Evolutionary conservation across 2,888 invertebrate species (phyloP), one percentile per base, ranked within the genome.

Genomic region (Timema cristinae): DNA sequence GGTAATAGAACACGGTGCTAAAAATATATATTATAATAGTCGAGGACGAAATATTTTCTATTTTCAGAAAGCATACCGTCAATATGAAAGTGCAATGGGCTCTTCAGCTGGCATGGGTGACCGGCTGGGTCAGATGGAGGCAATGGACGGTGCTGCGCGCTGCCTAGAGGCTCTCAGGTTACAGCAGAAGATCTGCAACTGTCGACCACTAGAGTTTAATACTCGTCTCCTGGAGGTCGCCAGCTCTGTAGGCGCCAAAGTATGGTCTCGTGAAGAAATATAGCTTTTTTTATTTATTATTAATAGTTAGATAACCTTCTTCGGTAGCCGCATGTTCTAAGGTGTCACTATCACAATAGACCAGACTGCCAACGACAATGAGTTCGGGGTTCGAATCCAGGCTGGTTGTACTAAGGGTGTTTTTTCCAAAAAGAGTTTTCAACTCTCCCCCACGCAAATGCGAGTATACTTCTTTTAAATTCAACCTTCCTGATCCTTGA

Each of bases 1-100:
- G 32, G 32, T 32, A 32, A 32, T 32, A 32, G 4, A 4, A 32
- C 32, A 32, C 32, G 32, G 32, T 32, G 32, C 32, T 32, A 32
- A 32, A 32, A 32, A 32, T n/a, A 32, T 32, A 8, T 56, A 56
- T 10, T 6, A 11, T 15, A 1, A 56, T 7, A 15, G 0, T 56
- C 1, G 16, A 8, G 11, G 1, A 56, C 16, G 16, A 7, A 56
- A 15, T 7, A 56, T 15, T 56, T 56, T 67, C 54, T 50, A 70
- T 47, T 74, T 74, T 0, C 80, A 88, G 88, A 87, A 88, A 82
- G 88, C 88, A n/a, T 90, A 85, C 81, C 89, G 93, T 71, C 93
- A 94, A 79, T 94, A 94, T 79, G 93, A 94, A 81, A 90, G 91
- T 77, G 93, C 94, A 0, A 94, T 94, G 93, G 93, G 92, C 0